These are phyloP conservation scores for Aptenodytes patagonicus DNA, from an alignment of 2,113 vertebrate genomes.

Conservation along the genomic window DNA sequence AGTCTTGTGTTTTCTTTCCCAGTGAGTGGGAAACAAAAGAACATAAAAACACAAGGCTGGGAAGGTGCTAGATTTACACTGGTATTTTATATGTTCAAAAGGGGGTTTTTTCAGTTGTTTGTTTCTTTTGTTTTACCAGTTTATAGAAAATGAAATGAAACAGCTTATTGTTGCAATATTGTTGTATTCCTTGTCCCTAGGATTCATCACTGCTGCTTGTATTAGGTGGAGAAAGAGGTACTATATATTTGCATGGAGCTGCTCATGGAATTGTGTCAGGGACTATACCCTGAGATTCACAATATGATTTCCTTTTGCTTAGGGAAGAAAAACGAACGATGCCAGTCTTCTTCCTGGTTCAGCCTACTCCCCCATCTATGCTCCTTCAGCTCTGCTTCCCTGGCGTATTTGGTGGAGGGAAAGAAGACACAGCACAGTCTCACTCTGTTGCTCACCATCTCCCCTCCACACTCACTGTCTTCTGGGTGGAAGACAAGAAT, in stretches of 20 bases:
- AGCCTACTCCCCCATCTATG: neutral
- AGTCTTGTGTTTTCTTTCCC: neutral
- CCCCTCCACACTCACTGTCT: neutral
- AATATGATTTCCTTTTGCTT: neutral
- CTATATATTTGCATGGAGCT: neutral
- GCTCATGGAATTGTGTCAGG: neutral
- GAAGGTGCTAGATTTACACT: neutral
- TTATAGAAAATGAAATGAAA: neutral
- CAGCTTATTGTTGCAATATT: neutral
- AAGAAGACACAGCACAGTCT: neutral
- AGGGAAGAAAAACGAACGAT: neutral
- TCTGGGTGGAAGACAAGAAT: neutral
- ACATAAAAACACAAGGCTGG: neutral
- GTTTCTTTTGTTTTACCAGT: neutral
- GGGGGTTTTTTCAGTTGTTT: neutral
- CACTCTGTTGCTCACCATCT: neutral
- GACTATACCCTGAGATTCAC: neutral
- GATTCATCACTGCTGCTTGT: neutral
- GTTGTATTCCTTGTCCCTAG: neutral
- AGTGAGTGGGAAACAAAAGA: neutral
- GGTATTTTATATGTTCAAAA: neutral
- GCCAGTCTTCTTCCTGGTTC: neutral
- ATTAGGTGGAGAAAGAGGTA: neutral
- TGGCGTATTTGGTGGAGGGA: accelerated
- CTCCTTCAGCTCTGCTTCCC: neutral